Evolutionary conservation across 2,797 vertebrate genomes (phyloP).

Genomic region (Mus spretus): DNA sequence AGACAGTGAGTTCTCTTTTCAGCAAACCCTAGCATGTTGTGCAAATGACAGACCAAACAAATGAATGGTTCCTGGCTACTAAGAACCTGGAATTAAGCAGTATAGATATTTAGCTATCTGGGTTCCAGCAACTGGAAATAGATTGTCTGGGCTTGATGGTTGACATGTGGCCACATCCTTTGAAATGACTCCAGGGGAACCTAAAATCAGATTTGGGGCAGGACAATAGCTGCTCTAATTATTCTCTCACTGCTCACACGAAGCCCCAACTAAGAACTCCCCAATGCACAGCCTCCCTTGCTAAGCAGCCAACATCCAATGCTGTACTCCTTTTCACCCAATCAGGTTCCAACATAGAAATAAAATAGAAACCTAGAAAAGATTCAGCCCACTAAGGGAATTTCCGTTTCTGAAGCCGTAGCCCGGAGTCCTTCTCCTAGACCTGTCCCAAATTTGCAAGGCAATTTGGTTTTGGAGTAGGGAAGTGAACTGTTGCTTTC

Average conservation of each 20-base stretch:
- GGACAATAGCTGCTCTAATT: constrained; percentile 71
- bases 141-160: neutral
- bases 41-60: neutral
- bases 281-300: constrained; percentile 39
- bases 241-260: constrained; percentile 49
- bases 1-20: neutral
- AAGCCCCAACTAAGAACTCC: constrained; percentile 66
- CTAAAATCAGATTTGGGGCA: constrained; percentile 57
- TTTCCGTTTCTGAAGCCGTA: constrained; percentile 52
- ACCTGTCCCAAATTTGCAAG: constrained; percentile 63
- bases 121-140: constrained; percentile 10
- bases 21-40: neutral
- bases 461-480: constrained; percentile 41
- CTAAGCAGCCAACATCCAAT: neutral
- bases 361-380: constrained; percentile 75
- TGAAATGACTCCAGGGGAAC: neutral
- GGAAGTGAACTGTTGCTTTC: neutral
- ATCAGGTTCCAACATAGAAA: constrained; percentile 67
- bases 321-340: constrained; percentile 69
- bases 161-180: neutral
- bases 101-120: neutral
- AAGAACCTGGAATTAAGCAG: neutral
- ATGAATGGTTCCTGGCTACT: neutral
- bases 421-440: constrained; percentile 52
- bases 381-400: constrained; percentile 59